These are phyloP conservation scores for Drosophila sordidula DNA, from an alignment of 2,888 invertebrate species.

Conservation along the genomic window DNA sequence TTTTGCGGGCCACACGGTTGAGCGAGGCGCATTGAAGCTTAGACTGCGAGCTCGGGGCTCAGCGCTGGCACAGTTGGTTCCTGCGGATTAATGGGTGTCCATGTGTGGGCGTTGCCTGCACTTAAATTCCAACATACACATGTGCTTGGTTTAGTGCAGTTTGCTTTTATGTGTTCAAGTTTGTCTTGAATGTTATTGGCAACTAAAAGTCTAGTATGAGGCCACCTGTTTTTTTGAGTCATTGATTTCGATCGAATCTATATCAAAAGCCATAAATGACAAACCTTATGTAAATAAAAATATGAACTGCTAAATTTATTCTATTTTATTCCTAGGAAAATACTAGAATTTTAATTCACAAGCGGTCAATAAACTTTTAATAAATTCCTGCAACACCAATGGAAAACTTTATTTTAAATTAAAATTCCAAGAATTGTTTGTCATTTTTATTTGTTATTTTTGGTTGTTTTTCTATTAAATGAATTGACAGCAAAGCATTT, in stretches of 20 bases:
- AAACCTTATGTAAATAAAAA: too few species aligned
- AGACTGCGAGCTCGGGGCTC: slow-evolving; percentile 10
- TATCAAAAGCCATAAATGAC: too few species aligned
- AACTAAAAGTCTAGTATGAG: slow-evolving; percentile 1
- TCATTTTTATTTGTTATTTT: neutral
- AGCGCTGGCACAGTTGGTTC: slow-evolving; percentile 20
- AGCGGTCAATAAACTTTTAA: slow-evolving; percentile 4
- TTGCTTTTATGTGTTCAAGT: slow-evolving; percentile 27
- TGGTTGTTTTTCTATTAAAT: neutral
- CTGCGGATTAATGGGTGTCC: slow-evolving; percentile 41
- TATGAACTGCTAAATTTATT: too few species aligned
- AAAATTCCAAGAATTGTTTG: slow-evolving; percentile 10
- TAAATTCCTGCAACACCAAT: slow-evolving; percentile 7
- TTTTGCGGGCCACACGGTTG: slow-evolving; percentile 28
- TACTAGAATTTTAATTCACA: too few species aligned
- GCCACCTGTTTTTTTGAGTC: neutral
- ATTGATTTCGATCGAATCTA: neutral
- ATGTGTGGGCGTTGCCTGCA: slow-evolving; percentile 36
- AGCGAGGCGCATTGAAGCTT: slow-evolving; percentile 16
- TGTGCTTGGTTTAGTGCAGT: slow-evolving; percentile 37
- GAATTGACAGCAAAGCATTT: slow-evolving; percentile 21
- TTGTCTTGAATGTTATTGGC: slow-evolving; percentile 8
- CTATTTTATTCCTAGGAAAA: too few species aligned
- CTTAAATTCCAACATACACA: slow-evolving; percentile 42
- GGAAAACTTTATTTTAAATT: slow-evolving; percentile 16